These are phyloP conservation scores for Hippocampus comes DNA, from an alignment of 2,113 vertebrate species.

Conservation along the genomic window DNA sequence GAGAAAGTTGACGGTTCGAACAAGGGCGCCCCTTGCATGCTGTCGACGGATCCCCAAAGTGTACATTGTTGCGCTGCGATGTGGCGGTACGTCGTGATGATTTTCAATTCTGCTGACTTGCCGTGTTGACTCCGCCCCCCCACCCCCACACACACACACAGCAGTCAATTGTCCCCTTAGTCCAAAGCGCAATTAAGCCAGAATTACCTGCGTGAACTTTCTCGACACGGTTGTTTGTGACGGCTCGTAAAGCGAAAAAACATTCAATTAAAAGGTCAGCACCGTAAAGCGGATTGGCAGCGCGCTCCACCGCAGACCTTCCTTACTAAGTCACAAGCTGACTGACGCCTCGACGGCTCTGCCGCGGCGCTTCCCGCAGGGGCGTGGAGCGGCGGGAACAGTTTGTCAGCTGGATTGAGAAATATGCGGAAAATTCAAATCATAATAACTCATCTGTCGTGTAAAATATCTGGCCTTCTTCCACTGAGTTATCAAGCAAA, in stretches of 20 bases:
- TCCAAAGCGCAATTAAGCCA: slow-evolving; percentile 35
- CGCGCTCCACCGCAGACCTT: neutral
- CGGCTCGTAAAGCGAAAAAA: slow-evolving; percentile 29
- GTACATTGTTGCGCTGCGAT: too few relatives aligned
- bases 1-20: too few relatives aligned
- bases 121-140: neutral
- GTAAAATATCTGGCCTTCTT: neutral
- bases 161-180: neutral
- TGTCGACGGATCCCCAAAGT: too few relatives aligned
- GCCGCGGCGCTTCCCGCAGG: neutral
- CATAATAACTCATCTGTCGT: neutral
- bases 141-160: neutral
- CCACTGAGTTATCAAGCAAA: too few relatives aligned
- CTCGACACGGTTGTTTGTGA: slow-evolving; percentile 27
- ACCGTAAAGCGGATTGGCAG: slow-evolving; percentile 9
- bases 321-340: neutral
- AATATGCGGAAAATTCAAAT: neutral
- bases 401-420: neutral
- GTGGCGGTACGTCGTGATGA: too few relatives aligned
- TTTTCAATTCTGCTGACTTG: neutral
- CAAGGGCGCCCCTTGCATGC: too few relatives aligned
- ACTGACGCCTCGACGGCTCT: neutral
- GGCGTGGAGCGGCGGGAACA: neutral
- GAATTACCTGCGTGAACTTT: slow-evolving; percentile 48
- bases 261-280: slow-evolving; percentile 50